These are phyloP conservation scores for Noturus placidus DNA, from an alignment of 2,113 vertebrate genomes.

Conservation along the genomic window DNA sequence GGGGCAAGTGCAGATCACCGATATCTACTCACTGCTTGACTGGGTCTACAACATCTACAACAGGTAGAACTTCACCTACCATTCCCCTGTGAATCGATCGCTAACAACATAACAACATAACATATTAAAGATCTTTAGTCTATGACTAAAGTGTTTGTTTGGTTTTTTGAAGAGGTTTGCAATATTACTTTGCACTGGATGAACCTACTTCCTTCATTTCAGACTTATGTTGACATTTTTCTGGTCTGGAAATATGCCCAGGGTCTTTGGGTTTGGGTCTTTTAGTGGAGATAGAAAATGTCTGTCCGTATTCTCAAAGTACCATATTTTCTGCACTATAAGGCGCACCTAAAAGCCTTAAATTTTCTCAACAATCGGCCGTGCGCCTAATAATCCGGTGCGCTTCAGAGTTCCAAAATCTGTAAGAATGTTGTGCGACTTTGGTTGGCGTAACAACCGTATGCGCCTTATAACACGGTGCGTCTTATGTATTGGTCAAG, in stretches of 20 bases:
- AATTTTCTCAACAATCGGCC: too few relatives aligned
- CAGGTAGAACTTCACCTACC: slow-evolving; percentile 67
- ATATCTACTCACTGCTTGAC: slow-evolving; percentile 85
- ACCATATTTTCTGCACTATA: too few relatives aligned
- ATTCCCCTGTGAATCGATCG: neutral
- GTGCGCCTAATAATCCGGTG: too few relatives aligned
- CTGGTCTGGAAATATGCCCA: neutral
- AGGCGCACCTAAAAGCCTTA: too few relatives aligned
- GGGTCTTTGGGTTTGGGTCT: neutral
- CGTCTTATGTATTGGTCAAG: too few relatives aligned
- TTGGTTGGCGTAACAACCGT: too few relatives aligned
- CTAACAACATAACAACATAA: too few relatives aligned
- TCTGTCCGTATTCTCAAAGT: too few relatives aligned
- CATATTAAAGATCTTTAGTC: neutral
- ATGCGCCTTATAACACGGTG: too few relatives aligned
- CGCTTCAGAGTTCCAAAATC: too few relatives aligned
- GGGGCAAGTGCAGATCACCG: slow-evolving; percentile 74
- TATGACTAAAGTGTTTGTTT: neutral
- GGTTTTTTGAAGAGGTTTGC: neutral
- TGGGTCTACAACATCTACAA: slow-evolving; percentile 89
- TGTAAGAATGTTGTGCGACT: too few relatives aligned
- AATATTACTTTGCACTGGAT: neutral
- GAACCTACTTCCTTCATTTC: neutral
- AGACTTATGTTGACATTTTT: neutral
- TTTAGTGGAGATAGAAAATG: neutral